phyloP scores from a whole-genome alignment of 1,140 invertebrate genomes.

The Augochlora pura region DNA sequence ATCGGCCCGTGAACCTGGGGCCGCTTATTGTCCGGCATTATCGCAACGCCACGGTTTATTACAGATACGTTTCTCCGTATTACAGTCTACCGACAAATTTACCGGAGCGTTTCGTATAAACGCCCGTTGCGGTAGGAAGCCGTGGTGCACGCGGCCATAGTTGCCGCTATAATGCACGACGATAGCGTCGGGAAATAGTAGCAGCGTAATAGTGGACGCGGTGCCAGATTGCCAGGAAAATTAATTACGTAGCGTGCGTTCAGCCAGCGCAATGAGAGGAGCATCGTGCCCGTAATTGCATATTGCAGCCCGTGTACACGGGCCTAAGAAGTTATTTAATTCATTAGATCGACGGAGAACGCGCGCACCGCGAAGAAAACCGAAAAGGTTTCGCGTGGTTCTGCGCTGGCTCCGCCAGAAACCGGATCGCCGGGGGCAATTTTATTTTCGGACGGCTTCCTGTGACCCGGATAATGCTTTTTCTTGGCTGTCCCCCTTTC shows the following conservation, averaged over 20 bases:
- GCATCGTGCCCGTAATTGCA: slow-evolving; percentile 38
- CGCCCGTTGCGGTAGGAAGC: not conserved
- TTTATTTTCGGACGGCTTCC: too few species aligned
- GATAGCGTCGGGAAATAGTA: slow-evolving; percentile 44
- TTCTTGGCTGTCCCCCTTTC: too few species aligned
- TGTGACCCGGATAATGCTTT: too few species aligned
- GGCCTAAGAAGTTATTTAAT: slow-evolving; percentile 51
- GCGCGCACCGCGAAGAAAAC: not conserved
- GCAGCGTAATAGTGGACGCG: slow-evolving; percentile 46
- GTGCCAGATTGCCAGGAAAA: slow-evolving; percentile 50
- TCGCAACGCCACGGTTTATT: slow-evolving; percentile 44
- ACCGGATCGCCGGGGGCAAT: too few species aligned
- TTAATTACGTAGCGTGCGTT: slow-evolving; percentile 46
- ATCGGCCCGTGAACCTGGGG: slow-evolving; percentile 21
- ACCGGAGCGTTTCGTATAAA: slow-evolving; percentile 36
- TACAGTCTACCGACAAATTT: slow-evolving; percentile 39
- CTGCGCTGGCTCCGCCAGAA: too few species aligned
- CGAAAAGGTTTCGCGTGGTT: not conserved
- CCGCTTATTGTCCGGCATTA: slow-evolving; percentile 40
- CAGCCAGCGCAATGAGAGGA: slow-evolving; percentile 35
- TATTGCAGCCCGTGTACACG: slow-evolving; percentile 27
- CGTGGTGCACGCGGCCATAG: slow-evolving; percentile 7
- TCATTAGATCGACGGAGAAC: slow-evolving; percentile 28
- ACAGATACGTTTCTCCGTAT: slow-evolving; percentile 42
- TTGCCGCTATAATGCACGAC: slow-evolving; percentile 41